These are phyloP conservation scores for Distichodus sexfasciatus DNA, from an alignment of 2,797 vertebrate species.

Conservation along the genomic window DNA sequence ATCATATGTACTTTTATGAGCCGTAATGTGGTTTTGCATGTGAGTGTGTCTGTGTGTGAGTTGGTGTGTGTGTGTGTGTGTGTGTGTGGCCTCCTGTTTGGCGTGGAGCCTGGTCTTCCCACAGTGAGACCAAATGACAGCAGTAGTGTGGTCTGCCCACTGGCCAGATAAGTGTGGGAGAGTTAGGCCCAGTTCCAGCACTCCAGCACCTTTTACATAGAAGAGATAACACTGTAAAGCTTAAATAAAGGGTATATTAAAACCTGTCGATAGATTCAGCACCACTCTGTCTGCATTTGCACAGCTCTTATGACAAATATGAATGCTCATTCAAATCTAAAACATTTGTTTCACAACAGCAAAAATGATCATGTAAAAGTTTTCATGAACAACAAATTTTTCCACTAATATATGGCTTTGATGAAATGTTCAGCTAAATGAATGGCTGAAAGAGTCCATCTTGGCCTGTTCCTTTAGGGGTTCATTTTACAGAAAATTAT, in stretches of 20 bases:
- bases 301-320: too few relatives aligned
- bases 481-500: too few relatives aligned
- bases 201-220: conserved; percentile 18
- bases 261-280: neutral
- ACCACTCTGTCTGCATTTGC: neutral
- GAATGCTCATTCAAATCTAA: too few relatives aligned
- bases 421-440: too few relatives aligned
- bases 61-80: conserved; percentile 12
- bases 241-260: neutral
- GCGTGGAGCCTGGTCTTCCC: conserved; percentile 25
- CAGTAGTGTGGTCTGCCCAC: conserved; percentile 26
- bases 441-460: too few relatives aligned
- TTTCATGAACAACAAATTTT: too few relatives aligned
- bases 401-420: too few relatives aligned
- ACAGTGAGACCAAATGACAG: conserved; percentile 47
- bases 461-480: too few relatives aligned
- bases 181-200: conserved; percentile 12
- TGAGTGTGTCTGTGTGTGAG: conserved; percentile 6
- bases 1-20: conserved; percentile 30
- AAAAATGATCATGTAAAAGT: too few relatives aligned
- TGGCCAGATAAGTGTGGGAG: conserved; percentile 34
- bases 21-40: conserved; percentile 17
- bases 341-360: too few relatives aligned
- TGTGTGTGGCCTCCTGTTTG: conserved; percentile 41
- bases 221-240: neutral